Conservation (phyloP, 2,113 vertebrate species). For the Pygoscelis antarcticus region DNA sequence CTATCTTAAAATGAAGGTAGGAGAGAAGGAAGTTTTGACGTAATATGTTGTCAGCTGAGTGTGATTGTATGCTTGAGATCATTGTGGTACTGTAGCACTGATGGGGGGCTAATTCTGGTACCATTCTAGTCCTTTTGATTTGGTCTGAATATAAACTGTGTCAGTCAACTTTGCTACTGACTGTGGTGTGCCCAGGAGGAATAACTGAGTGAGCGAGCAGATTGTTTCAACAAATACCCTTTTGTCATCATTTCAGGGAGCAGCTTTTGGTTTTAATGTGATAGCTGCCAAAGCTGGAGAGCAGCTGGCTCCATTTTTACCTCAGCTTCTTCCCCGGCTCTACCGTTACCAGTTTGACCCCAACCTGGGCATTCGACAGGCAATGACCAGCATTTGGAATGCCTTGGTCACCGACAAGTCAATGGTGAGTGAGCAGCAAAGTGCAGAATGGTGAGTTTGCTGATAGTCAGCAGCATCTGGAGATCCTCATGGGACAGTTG, state of each 20-base stretch:
- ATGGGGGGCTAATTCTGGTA: background rate
- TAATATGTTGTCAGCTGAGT: background rate
- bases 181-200: background rate
- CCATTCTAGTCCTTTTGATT: background rate
- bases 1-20: background rate
- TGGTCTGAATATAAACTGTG: background rate
- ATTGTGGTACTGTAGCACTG: background rate
- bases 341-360: constrained; percentile 99
- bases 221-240: background rate
- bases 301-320: constrained; percentile 90
- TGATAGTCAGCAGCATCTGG: background rate
- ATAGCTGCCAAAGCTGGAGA: constrained; percentile 95
- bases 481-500: background rate
- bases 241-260: constrained; percentile 79
- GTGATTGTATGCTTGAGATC: background rate
- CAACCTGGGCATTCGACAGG: constrained; percentile 92
- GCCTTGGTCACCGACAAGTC: constrained; percentile 93
- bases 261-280: constrained; percentile 97
- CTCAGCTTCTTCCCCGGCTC: constrained; percentile 92
- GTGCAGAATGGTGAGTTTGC: background rate
- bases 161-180: background rate
- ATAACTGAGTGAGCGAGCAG: background rate
- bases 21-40: background rate
- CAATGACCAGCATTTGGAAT: constrained; percentile 99
- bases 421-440: constrained; percentile 70